Conservation (phyloP, 2,888 invertebrate genomes). For the Drosophila ustulata region DNA sequence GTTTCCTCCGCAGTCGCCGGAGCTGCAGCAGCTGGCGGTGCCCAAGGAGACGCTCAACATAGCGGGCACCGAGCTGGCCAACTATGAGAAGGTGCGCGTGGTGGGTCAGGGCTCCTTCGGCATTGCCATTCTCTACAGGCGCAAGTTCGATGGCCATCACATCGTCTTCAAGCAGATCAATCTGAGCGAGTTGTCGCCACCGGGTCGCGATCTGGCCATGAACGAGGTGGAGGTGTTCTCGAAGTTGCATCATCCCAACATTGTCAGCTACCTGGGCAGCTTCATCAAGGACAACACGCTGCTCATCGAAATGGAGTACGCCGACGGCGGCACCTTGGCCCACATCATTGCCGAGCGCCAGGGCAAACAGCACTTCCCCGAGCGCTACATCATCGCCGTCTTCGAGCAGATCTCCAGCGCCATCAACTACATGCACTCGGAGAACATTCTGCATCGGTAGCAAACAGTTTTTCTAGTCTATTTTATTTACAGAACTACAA, state of each 20-base stretch:
- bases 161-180: conserved; percentile 92
- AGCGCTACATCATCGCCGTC: conserved; percentile 87
- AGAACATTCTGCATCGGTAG: conserved; percentile 88
- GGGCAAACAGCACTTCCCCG: conserved; percentile 86
- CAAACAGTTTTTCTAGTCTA: no score
- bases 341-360: conserved; percentile 87
- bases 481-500: no score
- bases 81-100: conserved; percentile 83
- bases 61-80: conserved; percentile 79
- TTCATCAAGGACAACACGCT: conserved; percentile 90
- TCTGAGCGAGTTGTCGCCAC: conserved; percentile 88
- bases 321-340: conserved; percentile 90
- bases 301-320: conserved; percentile 92
- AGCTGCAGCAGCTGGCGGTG: conserved; percentile 53
- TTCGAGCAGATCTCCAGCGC: conserved; percentile 90
- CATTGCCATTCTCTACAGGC: conserved; percentile 89
- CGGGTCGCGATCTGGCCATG: conserved; percentile 89
- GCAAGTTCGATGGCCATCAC: conserved; percentile 87
- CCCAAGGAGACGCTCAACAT: conserved; percentile 53
- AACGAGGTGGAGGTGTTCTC: conserved; percentile 90
- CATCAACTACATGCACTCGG: conserved; percentile 89
- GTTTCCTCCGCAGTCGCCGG: conserved; percentile 7
- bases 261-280: conserved; percentile 90
- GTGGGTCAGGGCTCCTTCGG: conserved; percentile 88
- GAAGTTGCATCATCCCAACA: conserved; percentile 90